These are phyloP conservation scores for Polydrusus tereticollis DNA, from an alignment of 2,888 invertebrate species.

Conservation along the genomic window DNA sequence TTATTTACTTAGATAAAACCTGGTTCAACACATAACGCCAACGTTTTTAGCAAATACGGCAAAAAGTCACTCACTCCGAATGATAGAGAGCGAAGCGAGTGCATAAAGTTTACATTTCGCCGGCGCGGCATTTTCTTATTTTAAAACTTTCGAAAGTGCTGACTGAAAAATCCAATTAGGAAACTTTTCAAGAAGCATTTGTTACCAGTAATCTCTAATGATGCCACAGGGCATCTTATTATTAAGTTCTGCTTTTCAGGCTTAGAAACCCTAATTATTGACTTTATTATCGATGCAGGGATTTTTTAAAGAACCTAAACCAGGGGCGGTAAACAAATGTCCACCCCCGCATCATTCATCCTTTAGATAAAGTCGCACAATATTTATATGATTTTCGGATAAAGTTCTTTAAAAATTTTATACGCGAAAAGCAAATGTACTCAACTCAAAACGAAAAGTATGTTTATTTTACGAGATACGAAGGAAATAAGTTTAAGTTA, in stretches of 20 bases:
- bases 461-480: no score
- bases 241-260: neutral
- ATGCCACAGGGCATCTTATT: neutral
- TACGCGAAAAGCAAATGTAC: no score
- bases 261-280: neutral
- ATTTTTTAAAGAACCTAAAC: no score
- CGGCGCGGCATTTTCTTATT: neutral
- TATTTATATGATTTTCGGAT: no score
- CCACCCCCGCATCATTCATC: no score
- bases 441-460: no score
- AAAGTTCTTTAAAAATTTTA: no score
- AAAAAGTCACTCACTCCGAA: neutral
- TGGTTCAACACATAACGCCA: neutral
- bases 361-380: no score
- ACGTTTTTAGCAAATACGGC: neutral
- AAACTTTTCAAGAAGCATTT: neutral
- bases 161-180: neutral
- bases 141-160: neutral
- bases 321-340: no score
- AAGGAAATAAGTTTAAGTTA: no score
- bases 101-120: constrained; percentile 8
- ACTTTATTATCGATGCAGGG: no score
- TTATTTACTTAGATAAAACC: no score
- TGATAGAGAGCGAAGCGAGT: neutral
- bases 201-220: neutral